These are phyloP conservation scores for Chionodraco myersi DNA, from an alignment of 2,113 vertebrate species.

Conservation along the genomic window DNA sequence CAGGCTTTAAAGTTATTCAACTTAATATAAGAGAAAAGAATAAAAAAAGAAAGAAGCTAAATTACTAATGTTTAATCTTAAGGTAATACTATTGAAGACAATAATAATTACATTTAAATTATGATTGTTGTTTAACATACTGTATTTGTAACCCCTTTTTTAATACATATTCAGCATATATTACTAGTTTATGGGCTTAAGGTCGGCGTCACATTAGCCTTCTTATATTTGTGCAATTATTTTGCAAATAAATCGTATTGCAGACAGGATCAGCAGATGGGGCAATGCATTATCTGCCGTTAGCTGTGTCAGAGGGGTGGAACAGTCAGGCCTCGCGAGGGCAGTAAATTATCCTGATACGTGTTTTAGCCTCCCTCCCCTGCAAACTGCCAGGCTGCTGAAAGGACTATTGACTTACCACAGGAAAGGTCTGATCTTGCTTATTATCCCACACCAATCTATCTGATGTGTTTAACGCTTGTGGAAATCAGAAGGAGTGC, in stretches of 20 bases:
- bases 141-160: too few species aligned
- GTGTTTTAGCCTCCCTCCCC: slow-evolving; percentile 58
- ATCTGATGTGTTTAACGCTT: slow-evolving; percentile 23
- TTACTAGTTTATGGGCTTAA: slow-evolving; percentile 14
- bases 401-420: slow-evolving; percentile 60
- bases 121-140: too few species aligned
- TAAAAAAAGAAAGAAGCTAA: slow-evolving; percentile 12
- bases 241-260: slow-evolving; percentile 56
- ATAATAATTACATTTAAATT: too few species aligned
- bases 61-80: too few species aligned
- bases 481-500: background rate
- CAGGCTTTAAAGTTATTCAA: slow-evolving; percentile 6
- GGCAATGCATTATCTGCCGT: slow-evolving; percentile 62
- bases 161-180: background rate
- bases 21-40: slow-evolving; percentile 8
- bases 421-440: slow-evolving; percentile 54
- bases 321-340: slow-evolving; percentile 54
- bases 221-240: slow-evolving; percentile 52
- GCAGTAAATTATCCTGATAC: slow-evolving; percentile 68
- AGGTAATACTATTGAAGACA: too few species aligned
- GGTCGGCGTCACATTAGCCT: slow-evolving; percentile 27
- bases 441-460: slow-evolving; percentile 49
- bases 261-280: slow-evolving; percentile 63
- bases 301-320: slow-evolving; percentile 57
- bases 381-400: slow-evolving; percentile 51